These are phyloP conservation scores for Dyspetes luteomarginatus DNA, from an alignment of 2,888 invertebrate genomes.

Conservation along the genomic window DNA sequence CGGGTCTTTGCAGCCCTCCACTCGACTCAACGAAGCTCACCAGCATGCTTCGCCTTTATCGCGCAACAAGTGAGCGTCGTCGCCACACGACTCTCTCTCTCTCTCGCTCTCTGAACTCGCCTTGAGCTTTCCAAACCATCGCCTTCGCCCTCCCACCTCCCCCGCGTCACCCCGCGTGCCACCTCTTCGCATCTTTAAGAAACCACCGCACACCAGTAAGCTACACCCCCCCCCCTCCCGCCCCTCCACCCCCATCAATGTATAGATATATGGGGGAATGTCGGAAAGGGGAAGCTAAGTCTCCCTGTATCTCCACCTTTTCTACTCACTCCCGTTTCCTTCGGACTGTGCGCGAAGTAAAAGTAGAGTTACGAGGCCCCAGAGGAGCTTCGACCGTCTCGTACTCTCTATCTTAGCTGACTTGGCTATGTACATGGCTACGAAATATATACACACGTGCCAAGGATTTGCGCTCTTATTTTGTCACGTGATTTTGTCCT, in stretches of 20 bases:
- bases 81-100: conserved; percentile 69
- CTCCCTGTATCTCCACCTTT: conserved; percentile 1
- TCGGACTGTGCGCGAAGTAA: conserved; percentile 3
- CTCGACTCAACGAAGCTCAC: conserved; percentile 34
- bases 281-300: neutral
- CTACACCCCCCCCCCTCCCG: neutral
- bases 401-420: conserved; percentile 10
- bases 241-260: no score
- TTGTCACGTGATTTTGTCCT: conserved; percentile 21
- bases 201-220: conserved; percentile 62
- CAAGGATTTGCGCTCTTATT: conserved; percentile 1
- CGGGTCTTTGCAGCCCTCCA: neutral
- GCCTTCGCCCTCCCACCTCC: conserved; percentile 40
- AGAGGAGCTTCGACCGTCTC: conserved; percentile 24
- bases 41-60: conserved; percentile 63
- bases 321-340: conserved; percentile 16
- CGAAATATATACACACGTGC: neutral
- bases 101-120: conserved; percentile 55
- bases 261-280: neutral
- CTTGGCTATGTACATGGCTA: neutral
- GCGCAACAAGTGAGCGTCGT: conserved; percentile 82
- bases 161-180: conserved; percentile 21
- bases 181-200: conserved; percentile 70
- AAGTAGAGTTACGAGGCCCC: conserved; percentile 49
- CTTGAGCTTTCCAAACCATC: conserved; percentile 62